phyloP scores from a whole-genome alignment of 2,113 vertebrate species.

The Phyllopteryx taeniolatus region DNA sequence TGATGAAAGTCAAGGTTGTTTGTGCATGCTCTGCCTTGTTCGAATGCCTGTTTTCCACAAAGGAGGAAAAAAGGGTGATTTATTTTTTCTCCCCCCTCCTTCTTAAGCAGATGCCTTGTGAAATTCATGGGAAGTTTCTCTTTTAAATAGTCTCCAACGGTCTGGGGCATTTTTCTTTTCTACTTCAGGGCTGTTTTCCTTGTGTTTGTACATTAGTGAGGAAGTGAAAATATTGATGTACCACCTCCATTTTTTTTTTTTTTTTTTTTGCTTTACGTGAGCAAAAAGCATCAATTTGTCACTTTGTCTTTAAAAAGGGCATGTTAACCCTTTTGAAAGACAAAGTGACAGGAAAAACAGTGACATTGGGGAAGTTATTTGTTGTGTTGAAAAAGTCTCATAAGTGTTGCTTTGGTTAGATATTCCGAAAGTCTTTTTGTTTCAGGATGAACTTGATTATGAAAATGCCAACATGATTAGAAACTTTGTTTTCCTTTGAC shows the following conservation, averaged over 20 bases:
- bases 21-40: conserved; percentile 67
- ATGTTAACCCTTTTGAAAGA: conserved; percentile 26
- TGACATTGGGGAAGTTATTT: conserved; percentile 28
- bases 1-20: conserved; percentile 80
- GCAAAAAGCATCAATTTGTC: conserved; percentile 47
- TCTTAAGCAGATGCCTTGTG: conserved; percentile 61
- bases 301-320: conserved; percentile 3
- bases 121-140: conserved; percentile 51
- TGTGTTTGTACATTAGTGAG: conserved; percentile 51
- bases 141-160: conserved; percentile 70
- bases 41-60: conserved; percentile 69
- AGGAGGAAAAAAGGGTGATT: conserved; percentile 76
- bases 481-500: conserved; percentile 75
- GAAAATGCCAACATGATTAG: conserved; percentile 70
- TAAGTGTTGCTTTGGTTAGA: conserved; percentile 11
- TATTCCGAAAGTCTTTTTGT: conserved; percentile 51
- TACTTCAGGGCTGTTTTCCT: conserved; percentile 56
- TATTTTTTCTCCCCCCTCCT: conserved; percentile 10
- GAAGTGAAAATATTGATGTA: conserved; percentile 32
- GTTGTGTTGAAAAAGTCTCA: conserved; percentile 1
- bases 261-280: conserved; percentile 14
- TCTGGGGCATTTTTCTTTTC: conserved; percentile 55
- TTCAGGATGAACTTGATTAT: conserved; percentile 70
- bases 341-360: conserved; percentile 20
- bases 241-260: not conserved